These are phyloP conservation scores for Pseudochaenichthys georgianus DNA, from an alignment of 2,797 vertebrate genomes.

Conservation along the genomic window DNA sequence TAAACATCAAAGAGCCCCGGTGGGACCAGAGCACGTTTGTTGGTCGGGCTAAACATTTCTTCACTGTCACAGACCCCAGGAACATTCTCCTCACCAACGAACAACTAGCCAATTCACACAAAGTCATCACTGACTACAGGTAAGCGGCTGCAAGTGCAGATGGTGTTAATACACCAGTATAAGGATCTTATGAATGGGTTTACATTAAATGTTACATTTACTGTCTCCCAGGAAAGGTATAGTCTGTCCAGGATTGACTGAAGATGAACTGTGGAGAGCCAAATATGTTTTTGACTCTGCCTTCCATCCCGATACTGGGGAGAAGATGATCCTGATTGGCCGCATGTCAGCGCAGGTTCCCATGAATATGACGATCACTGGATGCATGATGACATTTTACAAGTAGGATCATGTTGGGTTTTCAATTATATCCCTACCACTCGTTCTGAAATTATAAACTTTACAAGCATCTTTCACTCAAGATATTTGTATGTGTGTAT, in stretches of 20 bases:
- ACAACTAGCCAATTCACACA: constrained; percentile 89
- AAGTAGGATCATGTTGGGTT: constrained; percentile 83
- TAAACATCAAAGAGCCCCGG: constrained; percentile 97
- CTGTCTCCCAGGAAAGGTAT: constrained; percentile 88
- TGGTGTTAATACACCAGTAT: neutral
- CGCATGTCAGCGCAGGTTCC: constrained; percentile 99
- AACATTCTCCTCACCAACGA: constrained; percentile 94
- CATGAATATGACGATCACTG: constrained; percentile 99
- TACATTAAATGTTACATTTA: neutral
- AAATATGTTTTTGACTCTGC: constrained; percentile 98
- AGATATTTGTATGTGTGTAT: neutral
- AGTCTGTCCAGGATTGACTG: constrained; percentile 90
- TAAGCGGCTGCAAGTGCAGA: constrained; percentile 61
- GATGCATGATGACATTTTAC: constrained; percentile 99
- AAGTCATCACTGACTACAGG: constrained; percentile 95
- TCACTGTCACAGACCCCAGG: constrained; percentile 97
- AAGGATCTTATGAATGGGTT: neutral
- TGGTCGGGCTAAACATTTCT: constrained; percentile 97
- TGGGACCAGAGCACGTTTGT: constrained; percentile 97
- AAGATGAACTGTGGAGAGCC: constrained; percentile 96
- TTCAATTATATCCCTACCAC: neutral
- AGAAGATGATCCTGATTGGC: constrained; percentile 98
- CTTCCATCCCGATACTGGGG: constrained; percentile 97
- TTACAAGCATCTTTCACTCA: neutral
- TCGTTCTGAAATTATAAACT: neutral